Evolutionary conservation across 2,797 vertebrate genomes (phyloP).

Genomic region (Pipistrellus pipistrellus): DNA sequence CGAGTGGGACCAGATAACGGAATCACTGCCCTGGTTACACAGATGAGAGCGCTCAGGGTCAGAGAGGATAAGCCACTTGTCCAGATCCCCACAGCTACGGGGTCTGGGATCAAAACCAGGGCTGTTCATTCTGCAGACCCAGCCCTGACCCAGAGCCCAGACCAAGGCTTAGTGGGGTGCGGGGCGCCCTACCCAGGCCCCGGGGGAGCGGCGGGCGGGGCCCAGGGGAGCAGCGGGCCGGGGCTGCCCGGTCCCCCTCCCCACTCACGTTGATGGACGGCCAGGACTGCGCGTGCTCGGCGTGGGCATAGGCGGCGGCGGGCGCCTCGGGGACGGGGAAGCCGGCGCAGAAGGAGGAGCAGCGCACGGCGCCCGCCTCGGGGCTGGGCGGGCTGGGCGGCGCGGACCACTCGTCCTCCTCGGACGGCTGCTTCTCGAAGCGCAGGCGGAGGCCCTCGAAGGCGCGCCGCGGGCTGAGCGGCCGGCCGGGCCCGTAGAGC

Average conservation of each 20-base stretch:
- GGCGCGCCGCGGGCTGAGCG: slow-evolving; percentile 88
- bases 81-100: not conserved
- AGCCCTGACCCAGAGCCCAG: too few relatives aligned
- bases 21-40: not conserved
- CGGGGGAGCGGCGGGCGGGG: too few relatives aligned
- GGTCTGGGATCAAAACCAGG: not conserved
- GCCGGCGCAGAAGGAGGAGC: slow-evolving; percentile 95
- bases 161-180: not conserved
- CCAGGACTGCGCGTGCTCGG: slow-evolving; percentile 98
- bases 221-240: too few relatives aligned
- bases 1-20: not conserved
- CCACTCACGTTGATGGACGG: slow-evolving; percentile 97
- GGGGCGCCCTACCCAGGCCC: too few relatives aligned
- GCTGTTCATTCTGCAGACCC: not conserved
- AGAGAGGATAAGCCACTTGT: not conserved
- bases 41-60: not conserved
- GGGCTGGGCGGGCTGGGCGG: slow-evolving; percentile 92
- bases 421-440: slow-evolving; percentile 96
- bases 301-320: slow-evolving; percentile 92
- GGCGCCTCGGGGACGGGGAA: slow-evolving; percentile 94
- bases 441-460: slow-evolving; percentile 93
- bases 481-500: slow-evolving; percentile 85
- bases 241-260: too few relatives aligned
- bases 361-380: slow-evolving; percentile 92
- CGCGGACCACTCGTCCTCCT: slow-evolving; percentile 96